These are phyloP conservation scores for Odocoileus virginianus DNA, from an alignment of 2,113 vertebrate genomes.

Conservation along the genomic window DNA sequence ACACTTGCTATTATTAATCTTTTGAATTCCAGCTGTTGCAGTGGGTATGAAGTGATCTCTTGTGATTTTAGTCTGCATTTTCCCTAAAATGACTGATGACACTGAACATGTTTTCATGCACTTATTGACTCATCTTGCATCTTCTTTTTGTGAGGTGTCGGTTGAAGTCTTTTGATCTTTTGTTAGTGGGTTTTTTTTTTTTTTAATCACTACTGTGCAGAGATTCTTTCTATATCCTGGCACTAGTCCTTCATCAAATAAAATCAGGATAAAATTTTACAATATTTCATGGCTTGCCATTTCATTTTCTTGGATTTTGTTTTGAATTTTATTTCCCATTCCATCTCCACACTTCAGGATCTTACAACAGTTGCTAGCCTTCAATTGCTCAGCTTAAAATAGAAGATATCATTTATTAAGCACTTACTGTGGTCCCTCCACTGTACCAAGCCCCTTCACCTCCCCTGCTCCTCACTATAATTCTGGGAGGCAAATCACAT, in stretches of 20 bases:
- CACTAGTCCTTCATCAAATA: not conserved
- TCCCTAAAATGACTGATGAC: not conserved
- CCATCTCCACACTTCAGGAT: not conserved
- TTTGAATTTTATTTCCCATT: not conserved
- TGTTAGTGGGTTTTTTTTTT: not conserved
- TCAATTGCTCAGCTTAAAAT: not conserved
- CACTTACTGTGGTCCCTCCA: not conserved
- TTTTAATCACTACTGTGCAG: not conserved
- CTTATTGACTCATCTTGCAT: not conserved
- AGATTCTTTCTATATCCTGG: not conserved
- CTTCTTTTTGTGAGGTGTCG: not conserved
- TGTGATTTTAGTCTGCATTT: not conserved
- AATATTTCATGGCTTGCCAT: not conserved
- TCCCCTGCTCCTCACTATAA: not conserved
- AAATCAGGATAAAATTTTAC: not conserved
- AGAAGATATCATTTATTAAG: not conserved
- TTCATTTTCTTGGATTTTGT: constrained; percentile 8
- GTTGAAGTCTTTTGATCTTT: not conserved
- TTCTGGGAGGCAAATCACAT: not conserved
- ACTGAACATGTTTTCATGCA: not conserved
- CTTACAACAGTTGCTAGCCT: not conserved
- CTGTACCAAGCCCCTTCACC: not conserved
- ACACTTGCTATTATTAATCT: not conserved
- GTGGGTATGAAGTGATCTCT: not conserved
- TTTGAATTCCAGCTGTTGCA: not conserved